Evolutionary conservation across 2,888 invertebrate genomes (phyloP), one percentile per base, ranked within the genome.

Genomic region (Myathropa florea): DNA sequence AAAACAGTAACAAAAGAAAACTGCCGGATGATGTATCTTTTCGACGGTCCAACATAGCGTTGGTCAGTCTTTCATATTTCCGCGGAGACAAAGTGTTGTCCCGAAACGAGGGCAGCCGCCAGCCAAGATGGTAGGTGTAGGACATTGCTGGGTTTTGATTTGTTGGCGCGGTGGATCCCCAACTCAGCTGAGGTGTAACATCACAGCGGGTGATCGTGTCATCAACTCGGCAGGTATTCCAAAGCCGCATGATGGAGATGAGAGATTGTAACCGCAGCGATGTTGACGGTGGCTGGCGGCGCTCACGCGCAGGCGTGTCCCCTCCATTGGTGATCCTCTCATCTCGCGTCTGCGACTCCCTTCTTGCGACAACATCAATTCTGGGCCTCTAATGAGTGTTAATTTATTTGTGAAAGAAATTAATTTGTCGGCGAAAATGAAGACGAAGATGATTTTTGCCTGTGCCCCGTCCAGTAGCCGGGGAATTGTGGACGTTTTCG

Each of bases 31-130:
- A 82, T 85, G 85, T 85, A 85, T 85, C 77, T 68, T 77, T 71
- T 24, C 80, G 76, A 55, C 71, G 84, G 71, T 76, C 73, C 76
- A 68, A 81, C 85, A 82, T 73, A 82, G 78, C 85, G 82, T 57
- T 82, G 85, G 73, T 77, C 82, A 85, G 85, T 70, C 85, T 85
- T 85, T 85, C 82, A 85, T 85, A 85, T 82, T 85, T 81, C 21
- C 12, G 26, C 23, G 14, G 60, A 70, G 79, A 79, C 83, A 80
- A 75, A 84, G 83, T 71, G 83, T 60, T 71, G 83, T 60, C 75
- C 75, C 72, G 21, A 36, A 55, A 77, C 53, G 33, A 63, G 46
- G 46, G 46, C 46, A 46, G 46, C n/a, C 61, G 39, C 24, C n/a
- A 64, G 21, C 12, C 55, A 77, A 63, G 46, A 68, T 76, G 76